These are phyloP conservation scores for Acrocephalus kingi DNA, from an alignment of 2,113 vertebrate genomes.

Conservation along the genomic window DNA sequence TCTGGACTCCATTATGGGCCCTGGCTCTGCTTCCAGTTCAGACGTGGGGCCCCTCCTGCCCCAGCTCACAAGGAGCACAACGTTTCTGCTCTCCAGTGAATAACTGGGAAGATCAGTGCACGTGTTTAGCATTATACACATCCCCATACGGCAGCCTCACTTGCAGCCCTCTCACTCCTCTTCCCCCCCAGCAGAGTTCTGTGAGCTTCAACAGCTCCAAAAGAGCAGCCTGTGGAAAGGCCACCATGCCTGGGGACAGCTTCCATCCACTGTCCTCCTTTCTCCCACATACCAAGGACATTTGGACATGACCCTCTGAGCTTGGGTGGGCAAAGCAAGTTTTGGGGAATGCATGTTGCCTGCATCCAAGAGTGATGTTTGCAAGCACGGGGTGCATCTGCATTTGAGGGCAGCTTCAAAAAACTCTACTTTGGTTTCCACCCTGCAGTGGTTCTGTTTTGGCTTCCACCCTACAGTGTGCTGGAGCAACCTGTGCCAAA, in stretches of 20 bases:
- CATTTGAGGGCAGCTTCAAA: neutral
- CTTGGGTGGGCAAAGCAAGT: neutral
- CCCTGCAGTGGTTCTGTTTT: neutral
- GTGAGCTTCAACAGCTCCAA: neutral
- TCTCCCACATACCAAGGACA: accelerated
- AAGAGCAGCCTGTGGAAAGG: neutral
- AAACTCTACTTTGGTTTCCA: neutral
- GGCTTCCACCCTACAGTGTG: neutral
- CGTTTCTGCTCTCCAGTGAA: neutral
- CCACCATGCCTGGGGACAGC: neutral
- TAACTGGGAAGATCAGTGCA: neutral
- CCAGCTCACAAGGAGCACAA: neutral
- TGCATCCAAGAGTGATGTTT: neutral
- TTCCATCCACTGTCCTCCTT: neutral
- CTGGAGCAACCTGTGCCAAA: neutral
- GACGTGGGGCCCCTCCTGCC: neutral
- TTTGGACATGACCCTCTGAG: neutral
- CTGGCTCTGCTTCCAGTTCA: conserved; percentile 12
- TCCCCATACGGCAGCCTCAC: neutral
- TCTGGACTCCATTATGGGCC: conserved; percentile 52
- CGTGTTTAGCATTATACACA: conserved; percentile 35
- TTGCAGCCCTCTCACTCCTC: neutral
- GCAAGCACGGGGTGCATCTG: neutral
- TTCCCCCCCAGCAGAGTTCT: neutral
- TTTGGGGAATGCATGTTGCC: neutral